Percentiles rank a stretch among this genome's conserved stretches.
Conservation (phyloP, 2,113 vertebrate genomes). For the Emydura subglobosa region DNA sequence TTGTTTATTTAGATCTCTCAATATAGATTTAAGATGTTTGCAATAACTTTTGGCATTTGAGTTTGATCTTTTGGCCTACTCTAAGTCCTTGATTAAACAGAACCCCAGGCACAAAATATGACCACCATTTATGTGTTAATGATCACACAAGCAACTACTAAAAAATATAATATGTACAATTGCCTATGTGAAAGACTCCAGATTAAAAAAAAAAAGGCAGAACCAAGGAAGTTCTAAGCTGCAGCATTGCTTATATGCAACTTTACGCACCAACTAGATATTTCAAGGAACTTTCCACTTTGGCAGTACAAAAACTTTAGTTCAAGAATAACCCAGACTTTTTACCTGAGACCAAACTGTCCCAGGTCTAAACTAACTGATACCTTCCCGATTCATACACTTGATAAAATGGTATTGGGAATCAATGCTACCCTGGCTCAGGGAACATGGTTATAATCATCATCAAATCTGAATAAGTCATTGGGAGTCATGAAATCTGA, state of each 20-base stretch:
- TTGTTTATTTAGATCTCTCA: background rate
- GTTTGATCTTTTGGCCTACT: background rate
- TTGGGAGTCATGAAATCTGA: background rate
- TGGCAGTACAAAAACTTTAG: background rate
- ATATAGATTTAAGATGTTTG: background rate
- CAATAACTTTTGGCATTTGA: background rate
- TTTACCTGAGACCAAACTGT: background rate
- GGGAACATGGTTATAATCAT: background rate
- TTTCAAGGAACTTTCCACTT: background rate
- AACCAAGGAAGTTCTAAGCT: background rate
- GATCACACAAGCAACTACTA: background rate
- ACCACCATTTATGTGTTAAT: background rate
- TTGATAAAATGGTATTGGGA: fast-evolving
- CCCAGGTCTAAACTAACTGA: background rate
- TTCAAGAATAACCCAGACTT: background rate
- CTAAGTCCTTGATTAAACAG: background rate
- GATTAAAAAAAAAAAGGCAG: background rate
- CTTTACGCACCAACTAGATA: background rate
- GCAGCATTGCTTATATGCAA: background rate
- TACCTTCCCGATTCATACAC: background rate
- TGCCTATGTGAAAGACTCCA: background rate
- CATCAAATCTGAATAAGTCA: background rate
- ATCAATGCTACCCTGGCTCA: background rate
- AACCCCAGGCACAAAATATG: background rate
- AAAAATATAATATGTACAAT: background rate